Evolutionary conservation across 2,888 invertebrate species (phyloP).

Genomic region (Linyphia triangularis): DNA sequence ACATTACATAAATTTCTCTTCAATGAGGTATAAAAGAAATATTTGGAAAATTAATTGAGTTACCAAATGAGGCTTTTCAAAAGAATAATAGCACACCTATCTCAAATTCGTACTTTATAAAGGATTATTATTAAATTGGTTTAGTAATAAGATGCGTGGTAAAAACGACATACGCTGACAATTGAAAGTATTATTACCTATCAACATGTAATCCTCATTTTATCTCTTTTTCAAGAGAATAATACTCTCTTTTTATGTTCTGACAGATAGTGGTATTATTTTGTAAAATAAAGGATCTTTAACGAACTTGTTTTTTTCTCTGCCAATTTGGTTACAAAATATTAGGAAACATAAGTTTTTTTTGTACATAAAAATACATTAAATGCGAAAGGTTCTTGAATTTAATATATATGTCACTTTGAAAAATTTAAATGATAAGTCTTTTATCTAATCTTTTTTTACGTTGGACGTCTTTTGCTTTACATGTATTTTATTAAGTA

Average conservation of each 20-base stretch:
- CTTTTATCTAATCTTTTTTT: no score
- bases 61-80: background rate
- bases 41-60: background rate
- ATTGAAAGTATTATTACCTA: background rate
- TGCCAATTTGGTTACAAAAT: no score
- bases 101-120: background rate
- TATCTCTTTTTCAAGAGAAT: background rate
- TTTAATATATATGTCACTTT: no score
- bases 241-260: background rate
- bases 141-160: background rate
- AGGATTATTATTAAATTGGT: slow-evolving; percentile 5
- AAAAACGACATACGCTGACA: background rate
- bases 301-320: no score
- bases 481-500: no score
- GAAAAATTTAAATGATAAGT: no score
- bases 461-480: no score
- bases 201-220: background rate
- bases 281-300: no score
- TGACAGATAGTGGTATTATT: background rate
- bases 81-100: background rate
- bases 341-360: no score
- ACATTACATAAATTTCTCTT: background rate
- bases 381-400: no score
- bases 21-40: background rate
- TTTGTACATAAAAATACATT: no score